Conservation (phyloP, 1,140 invertebrate genomes). For the Drosophila rhopaloa region DNA sequence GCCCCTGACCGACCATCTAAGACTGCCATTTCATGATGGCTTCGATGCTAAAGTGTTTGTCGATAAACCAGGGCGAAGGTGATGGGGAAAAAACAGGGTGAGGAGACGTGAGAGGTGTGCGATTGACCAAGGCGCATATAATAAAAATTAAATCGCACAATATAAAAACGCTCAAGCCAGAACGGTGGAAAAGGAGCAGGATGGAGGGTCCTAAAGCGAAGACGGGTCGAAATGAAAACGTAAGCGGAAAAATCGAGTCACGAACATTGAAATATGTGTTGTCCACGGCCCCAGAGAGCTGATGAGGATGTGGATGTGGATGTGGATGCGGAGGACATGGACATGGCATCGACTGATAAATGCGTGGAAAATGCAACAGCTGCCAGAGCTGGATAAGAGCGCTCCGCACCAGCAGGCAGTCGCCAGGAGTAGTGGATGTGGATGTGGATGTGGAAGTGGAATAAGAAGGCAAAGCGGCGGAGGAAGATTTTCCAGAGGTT, state of each 20-base stretch:
- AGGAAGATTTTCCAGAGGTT: constrained; percentile 36
- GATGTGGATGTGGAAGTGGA: constrained; percentile 2
- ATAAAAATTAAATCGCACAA: constrained; percentile 80
- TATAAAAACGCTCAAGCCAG: constrained; percentile 69
- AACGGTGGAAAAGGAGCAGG: constrained; percentile 5
- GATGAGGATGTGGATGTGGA: constrained; percentile 66
- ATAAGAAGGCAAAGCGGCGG: constrained; percentile 15
- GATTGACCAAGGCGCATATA: constrained; percentile 76
- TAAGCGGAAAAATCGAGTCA: constrained; percentile 75
- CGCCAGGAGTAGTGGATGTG: constrained; percentile 38
- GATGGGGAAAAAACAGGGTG: constrained; percentile 13
- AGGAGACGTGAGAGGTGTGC: constrained; percentile 23
- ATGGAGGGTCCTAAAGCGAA: not conserved
- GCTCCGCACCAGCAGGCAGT: constrained; percentile 24
- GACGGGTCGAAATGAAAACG: constrained; percentile 59
- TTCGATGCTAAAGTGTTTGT: constrained; percentile 69
- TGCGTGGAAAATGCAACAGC: constrained; percentile 83
- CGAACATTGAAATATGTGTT: constrained; percentile 81
- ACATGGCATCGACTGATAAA: constrained; percentile 71
- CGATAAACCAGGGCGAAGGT: constrained; percentile 71
- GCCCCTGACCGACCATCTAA: constrained; percentile 36
- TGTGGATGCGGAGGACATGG: constrained; percentile 51
- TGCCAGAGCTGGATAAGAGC: constrained; percentile 72
- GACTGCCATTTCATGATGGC: constrained; percentile 50
- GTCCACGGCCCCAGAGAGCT: constrained; percentile 62